These are phyloP conservation scores for Allobates femoralis DNA, from an alignment of 2,797 vertebrate genomes.

Conservation along the genomic window DNA sequence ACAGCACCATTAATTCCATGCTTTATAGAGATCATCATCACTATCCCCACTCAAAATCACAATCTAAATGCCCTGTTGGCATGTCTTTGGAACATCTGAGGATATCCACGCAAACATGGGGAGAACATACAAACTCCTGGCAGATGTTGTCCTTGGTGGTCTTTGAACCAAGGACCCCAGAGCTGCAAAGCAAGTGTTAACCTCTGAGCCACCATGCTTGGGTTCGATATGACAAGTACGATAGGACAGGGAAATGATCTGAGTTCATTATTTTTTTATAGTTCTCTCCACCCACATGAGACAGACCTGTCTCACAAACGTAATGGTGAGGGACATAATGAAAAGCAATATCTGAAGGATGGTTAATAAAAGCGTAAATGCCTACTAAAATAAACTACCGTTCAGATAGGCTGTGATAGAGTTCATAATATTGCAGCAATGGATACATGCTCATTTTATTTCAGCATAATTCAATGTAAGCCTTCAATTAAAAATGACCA, in stretches of 20 bases:
- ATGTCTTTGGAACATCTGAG: too few species aligned
- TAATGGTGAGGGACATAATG: neutral
- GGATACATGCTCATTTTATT: neutral
- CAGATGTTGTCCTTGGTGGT: too few species aligned
- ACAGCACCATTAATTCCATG: too few species aligned
- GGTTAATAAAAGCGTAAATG: neutral
- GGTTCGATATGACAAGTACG: neutral
- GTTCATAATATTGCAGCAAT: neutral
- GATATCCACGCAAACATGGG: too few species aligned
- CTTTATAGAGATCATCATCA: too few species aligned
- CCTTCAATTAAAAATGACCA: slow-evolving; percentile 10
- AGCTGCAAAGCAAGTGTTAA: too few species aligned
- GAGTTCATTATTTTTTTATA: neutral
- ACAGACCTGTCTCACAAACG: neutral
- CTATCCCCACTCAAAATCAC: too few species aligned
- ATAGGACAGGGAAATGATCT: neutral
- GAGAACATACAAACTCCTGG: too few species aligned
- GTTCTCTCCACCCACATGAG: neutral
- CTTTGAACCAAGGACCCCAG: too few species aligned
- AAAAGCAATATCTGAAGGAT: neutral
- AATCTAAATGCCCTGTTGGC: too few species aligned
- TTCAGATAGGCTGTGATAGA: neutral
- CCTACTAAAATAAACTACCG: neutral
- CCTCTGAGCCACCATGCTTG: neutral
- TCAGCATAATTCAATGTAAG: neutral